phyloP scores from a whole-genome alignment of 2,888 invertebrate genomes.

The Brenthis hecate region DNA sequence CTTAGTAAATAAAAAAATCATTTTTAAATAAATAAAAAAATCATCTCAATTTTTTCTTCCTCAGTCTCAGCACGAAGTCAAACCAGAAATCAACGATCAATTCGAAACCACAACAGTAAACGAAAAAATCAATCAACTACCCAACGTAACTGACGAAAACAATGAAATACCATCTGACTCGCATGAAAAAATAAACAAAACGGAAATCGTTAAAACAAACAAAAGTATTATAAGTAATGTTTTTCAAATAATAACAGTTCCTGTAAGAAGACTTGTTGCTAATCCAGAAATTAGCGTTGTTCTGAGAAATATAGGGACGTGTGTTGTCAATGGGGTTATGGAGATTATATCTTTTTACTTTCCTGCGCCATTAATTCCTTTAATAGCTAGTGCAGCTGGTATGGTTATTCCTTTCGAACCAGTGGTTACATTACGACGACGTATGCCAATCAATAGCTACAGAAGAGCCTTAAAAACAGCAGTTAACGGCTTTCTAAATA shows the following conservation, averaged over 20 bases:
- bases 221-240: constrained; percentile 37
- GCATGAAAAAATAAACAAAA: constrained; percentile 17
- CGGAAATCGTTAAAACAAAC: constrained; percentile 10
- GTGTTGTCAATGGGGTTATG: constrained; percentile 71
- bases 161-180: constrained; percentile 24
- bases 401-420: constrained; percentile 74
- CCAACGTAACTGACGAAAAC: constrained; percentile 26
- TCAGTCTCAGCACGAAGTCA: constrained; percentile 48
- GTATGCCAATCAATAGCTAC: constrained; percentile 71
- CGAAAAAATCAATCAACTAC: constrained; percentile 9
- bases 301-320: constrained; percentile 65
- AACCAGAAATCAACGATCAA: constrained; percentile 62
- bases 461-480: constrained; percentile 68
- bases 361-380: constrained; percentile 69
- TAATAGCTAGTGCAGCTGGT: constrained; percentile 70
- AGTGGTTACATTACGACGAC: constrained; percentile 62
- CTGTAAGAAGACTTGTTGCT: constrained; percentile 50
- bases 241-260: constrained; percentile 48
- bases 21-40: neutral
- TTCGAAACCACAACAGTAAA: constrained; percentile 41
- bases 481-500: constrained; percentile 61
- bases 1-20: no score
- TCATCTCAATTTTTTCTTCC: neutral
- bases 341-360: constrained; percentile 65
- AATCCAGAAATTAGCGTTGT: constrained; percentile 61